phyloP scores from a whole-genome alignment of 2,888 invertebrate species.

The Dryomyza anilis region DNA sequence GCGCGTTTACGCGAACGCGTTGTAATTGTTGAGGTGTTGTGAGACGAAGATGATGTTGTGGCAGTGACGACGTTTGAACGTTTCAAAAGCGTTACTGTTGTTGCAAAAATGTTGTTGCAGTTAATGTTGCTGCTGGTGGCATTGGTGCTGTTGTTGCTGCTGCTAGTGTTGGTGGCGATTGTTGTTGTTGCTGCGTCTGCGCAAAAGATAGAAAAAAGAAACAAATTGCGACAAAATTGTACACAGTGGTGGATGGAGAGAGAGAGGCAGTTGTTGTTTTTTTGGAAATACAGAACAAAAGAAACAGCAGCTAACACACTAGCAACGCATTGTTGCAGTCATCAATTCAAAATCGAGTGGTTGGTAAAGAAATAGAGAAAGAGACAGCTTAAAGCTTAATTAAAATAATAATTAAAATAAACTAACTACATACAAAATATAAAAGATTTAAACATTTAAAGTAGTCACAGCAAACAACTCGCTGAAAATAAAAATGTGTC shows the following conservation, averaged over 20 bases:
- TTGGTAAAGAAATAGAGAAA: too few relatives aligned
- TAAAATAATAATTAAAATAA: too few relatives aligned
- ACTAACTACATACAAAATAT: too few relatives aligned
- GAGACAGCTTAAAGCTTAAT: too few relatives aligned
- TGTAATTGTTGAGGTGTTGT: not conserved
- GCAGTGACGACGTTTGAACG: not conserved
- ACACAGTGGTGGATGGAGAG: not conserved
- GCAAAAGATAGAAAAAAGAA: conserved; percentile 28
- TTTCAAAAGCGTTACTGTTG: not conserved
- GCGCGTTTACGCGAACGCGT: conserved; percentile 6
- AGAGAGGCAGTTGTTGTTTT: not conserved
- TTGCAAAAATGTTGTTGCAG: not conserved
- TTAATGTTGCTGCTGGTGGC: not conserved
- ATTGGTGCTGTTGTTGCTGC: not conserved
- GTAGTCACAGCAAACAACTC: too few relatives aligned
- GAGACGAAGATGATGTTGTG: too few relatives aligned
- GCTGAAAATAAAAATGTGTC: too few relatives aligned
- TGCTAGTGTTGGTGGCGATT: not conserved
- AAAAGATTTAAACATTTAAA: too few relatives aligned
- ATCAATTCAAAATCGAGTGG: too few relatives aligned
- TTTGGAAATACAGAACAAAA: not conserved
- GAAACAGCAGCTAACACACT: not conserved
- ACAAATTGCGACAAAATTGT: conserved; percentile 27
- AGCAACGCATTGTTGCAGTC: too few relatives aligned
- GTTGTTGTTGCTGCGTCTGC: conserved; percentile 15